Base-by-base conservation (phyloP, 1,140 invertebrate genomes). In the Drosophila ironensis region DNA sequence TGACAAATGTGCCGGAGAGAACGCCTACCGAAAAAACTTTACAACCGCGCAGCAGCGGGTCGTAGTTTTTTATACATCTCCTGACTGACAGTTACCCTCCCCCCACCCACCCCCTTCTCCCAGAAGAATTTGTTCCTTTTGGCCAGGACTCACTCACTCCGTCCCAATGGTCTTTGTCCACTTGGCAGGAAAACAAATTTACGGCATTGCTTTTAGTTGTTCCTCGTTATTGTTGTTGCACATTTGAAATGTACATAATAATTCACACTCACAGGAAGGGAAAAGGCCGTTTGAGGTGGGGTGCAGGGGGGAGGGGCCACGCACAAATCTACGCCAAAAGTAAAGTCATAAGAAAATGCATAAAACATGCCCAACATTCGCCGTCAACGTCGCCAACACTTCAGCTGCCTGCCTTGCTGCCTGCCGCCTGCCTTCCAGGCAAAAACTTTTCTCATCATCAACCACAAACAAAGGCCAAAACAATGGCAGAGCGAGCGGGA, bases 371-470 rank as follows among this genome's bases (percentile, higher is more conserved):
- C 78, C 57, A 59, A 72, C 52, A 72, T 64, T 53, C 52, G 69
- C 59, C 75, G 75, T 84, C 78, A 84, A 84, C 80, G 80, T 82
- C 80, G 78, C 78, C 64, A 86, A 71, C 80, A 82, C 78, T 82
- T 82, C 78, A 82, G 70, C 78, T 80, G 74, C 70, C 80, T 71
- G 76, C 53, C 50, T 48, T n/a, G n/a, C n/a, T n/a, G n/a, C n/a
- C n/a, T n/a, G n/a, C 28, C n/a, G 46, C 46, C 46, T 53, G 56
- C 56, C 78, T 76, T 77, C 60, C 77, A 80, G 80, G 80, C 80
- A 86, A 84, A 86, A 86, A 86, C 67, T 86, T 86, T 86, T 86
- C 80, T 86, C 80, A 86, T 86, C 80, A 86, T 86, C 80, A 86
- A 86, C 80, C 80, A 75, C 80, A 86, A 86, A 86, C 80, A 86